These are phyloP conservation scores for Sepiola atlantica DNA, from an alignment of 2,888 invertebrate genomes.

Conservation along the genomic window DNA sequence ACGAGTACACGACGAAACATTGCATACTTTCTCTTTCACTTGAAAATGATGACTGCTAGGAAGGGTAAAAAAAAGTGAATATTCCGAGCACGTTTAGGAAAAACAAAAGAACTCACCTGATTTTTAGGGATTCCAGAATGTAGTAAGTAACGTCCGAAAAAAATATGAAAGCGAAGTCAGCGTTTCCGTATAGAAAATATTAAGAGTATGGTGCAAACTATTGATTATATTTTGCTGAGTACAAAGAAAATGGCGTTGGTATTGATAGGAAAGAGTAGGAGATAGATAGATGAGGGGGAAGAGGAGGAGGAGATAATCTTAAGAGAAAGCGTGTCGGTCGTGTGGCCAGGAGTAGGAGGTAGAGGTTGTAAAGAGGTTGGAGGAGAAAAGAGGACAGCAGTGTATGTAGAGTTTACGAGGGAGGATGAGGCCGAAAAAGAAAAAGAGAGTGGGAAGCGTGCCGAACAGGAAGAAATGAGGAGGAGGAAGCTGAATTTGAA, in stretches of 20 bases:
- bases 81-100: background rate
- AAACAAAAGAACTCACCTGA: conserved; percentile 38
- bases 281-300: background rate
- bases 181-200: conserved; percentile 47
- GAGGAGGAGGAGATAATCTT: background rate
- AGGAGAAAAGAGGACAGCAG: background rate
- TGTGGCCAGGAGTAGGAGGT: conserved; percentile 14
- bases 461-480: background rate
- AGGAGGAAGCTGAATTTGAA: background rate
- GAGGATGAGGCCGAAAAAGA: background rate
- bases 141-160: conserved; percentile 41
- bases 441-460: background rate
- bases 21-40: conserved; percentile 20
- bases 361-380: background rate
- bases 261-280: conserved; percentile 39
- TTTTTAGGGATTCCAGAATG: conserved; percentile 48
- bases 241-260: conserved; percentile 47
- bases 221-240: conserved; percentile 47
- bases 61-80: background rate
- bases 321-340: background rate
- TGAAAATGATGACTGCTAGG: background rate
- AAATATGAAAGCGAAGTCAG: conserved; percentile 39
- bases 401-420: background rate
- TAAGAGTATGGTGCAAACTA: conserved; percentile 44
- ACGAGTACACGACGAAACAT: background rate